Conservation (phyloP, 1,140 invertebrate species). For the Patella vulgata region DNA sequence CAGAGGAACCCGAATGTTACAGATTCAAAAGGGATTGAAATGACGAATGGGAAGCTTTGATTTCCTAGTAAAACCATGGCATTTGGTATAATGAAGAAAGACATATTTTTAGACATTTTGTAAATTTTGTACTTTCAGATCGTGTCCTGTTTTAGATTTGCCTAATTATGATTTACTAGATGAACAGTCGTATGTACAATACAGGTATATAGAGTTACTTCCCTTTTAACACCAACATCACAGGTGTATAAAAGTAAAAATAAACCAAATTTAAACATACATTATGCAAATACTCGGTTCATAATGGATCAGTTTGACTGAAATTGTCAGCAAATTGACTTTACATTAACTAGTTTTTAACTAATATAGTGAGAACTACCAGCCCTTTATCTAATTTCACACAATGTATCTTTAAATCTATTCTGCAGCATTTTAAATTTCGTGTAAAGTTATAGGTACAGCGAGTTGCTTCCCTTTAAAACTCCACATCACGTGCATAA, state of each 20-base stretch:
- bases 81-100: no score
- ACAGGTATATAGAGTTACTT: slow-evolving; percentile 21
- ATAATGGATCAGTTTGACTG: no score
- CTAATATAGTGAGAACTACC: no score
- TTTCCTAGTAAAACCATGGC: no score
- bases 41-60: no score
- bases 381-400: no score
- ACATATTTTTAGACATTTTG: no score
- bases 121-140: slow-evolving; percentile 30
- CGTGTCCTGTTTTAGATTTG: slow-evolving; percentile 46
- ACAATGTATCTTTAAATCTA: no score
- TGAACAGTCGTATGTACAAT: slow-evolving; percentile 45
- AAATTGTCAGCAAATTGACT: not conserved
- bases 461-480: not conserved
- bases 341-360: not conserved
- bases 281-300: no score
- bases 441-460: not conserved
- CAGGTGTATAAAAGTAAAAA: not conserved
- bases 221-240: not conserved
- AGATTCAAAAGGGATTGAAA: no score
- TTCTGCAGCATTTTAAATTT: not conserved
- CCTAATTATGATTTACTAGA: slow-evolving; percentile 50
- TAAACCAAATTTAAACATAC: no score
- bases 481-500: not conserved
- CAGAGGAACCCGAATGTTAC: no score